A percentile compares a stretch with the other conserved stretches of the same genome.
These are phyloP conservation scores for Crossaster papposus DNA, from an alignment of 53 echinoderm and acorn worm species.

Conservation along the genomic window DNA sequence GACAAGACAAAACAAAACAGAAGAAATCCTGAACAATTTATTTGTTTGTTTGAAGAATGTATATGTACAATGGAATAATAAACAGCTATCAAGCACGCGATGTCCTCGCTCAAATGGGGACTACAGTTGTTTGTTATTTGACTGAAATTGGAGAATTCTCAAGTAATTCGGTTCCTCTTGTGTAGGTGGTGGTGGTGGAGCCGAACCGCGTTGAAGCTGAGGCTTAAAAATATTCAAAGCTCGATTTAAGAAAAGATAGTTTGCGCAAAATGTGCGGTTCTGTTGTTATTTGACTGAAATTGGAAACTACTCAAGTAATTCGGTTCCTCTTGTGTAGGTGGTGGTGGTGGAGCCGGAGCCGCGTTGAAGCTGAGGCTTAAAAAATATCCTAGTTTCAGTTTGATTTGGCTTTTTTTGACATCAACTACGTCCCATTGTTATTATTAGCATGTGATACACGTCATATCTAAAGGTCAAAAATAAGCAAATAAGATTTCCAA, in stretches of 20 bases:
- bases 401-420: too few species aligned
- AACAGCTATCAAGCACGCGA: conserved; percentile 54
- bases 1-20: not conserved
- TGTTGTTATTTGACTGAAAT: not conserved
- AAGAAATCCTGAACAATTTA: conserved; percentile 16
- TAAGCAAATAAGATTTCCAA: not conserved
- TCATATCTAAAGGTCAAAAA: not conserved
- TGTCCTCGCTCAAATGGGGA: conserved; percentile 5
- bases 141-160: not conserved
- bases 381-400: too few species aligned
- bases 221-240: too few species aligned
- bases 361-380: too few species aligned
- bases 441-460: too few species aligned
- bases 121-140: not conserved
- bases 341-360: too few species aligned
- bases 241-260: too few species aligned
- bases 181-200: too few species aligned
- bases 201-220: not conserved
- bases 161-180: too few species aligned
- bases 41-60: conserved; percentile 46
- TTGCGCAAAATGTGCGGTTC: too few species aligned
- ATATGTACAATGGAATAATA: conserved; percentile 52
- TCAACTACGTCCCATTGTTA: too few species aligned
- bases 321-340: too few species aligned
- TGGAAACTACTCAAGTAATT: not conserved